Evolutionary conservation across 2,113 vertebrate species (phyloP), one percentile per base, ranked within the genome.

Genomic region (Megalops atlanticus): DNA sequence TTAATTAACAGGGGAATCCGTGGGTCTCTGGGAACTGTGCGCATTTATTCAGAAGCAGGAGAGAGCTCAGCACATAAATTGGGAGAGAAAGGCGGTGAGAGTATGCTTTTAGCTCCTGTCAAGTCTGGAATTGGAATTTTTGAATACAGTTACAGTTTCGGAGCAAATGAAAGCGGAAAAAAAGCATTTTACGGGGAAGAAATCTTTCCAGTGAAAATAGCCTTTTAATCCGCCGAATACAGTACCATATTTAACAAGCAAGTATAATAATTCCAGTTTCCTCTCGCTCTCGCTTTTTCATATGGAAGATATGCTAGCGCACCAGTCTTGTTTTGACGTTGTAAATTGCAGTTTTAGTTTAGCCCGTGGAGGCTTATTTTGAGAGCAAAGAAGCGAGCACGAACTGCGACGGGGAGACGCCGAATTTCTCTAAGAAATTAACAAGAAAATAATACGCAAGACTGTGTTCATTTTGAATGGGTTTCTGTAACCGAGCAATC

Each of bases 1-100:
- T 99, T 99, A 99, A 99, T 99, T 99, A 98, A 98, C 98, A 96
- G 95, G 97, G 97, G 97, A 97, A 96, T 97, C 96, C 95, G 94
- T 94, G 97, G 96, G 95, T 97, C 96, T 96, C 94, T 95, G 96
- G 96, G 96, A 98, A 96, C 96, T 92, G 95, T 94, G 93, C 93
- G 95, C 97, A 91, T 97, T 95, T 96, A 95, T 96, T 96, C 94
- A 91, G 95, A 72, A 87, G 96, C 94, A 92, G 91, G 92, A 91
- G 94, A 94, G 96, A 92, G 94, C 93, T 89, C 90, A 94, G 94
- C 94, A 93, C 94, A 84, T 92, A 92, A 92, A 93, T 92, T 87
- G 93, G 92, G 93, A 92, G 93, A 88, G 91, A 88, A 92, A 90
- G 91, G 82, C 94, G 91, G 95, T 87, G 91, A 89, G 92, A 94